These are phyloP conservation scores for Antigone vipio DNA, from an alignment of 2,113 vertebrate species.

Conservation along the genomic window DNA sequence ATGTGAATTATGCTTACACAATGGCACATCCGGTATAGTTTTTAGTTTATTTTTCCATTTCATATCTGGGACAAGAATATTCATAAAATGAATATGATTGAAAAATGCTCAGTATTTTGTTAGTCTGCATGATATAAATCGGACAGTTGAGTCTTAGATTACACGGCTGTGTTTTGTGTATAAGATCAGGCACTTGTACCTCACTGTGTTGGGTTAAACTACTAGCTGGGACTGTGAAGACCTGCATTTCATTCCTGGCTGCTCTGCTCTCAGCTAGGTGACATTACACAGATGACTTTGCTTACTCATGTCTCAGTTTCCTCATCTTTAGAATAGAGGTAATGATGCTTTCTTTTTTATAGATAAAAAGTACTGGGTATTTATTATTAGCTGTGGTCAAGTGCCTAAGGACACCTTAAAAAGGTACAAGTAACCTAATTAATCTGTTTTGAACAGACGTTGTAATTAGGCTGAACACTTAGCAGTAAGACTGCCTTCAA, in stretches of 20 bases:
- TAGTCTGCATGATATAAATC: not conserved
- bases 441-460: slow-evolving; percentile 38
- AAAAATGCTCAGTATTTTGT: not conserved
- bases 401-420: slow-evolving; percentile 49
- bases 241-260: not conserved
- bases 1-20: not conserved
- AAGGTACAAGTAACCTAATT: slow-evolving; percentile 62
- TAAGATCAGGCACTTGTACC: not conserved
- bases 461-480: slow-evolving; percentile 53
- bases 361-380: not conserved
- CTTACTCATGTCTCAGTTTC: slow-evolving; percentile 7
- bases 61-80: not conserved
- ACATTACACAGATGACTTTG: slow-evolving; percentile 38
- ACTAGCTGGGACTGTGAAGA: not conserved
- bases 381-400: slow-evolving; percentile 59
- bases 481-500: not conserved
- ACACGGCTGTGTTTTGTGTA: not conserved
- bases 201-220: not conserved
- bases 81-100: not conserved
- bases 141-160: not conserved
- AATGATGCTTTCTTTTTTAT: not conserved
- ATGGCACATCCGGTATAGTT: not conserved
- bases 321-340: not conserved
- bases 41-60: not conserved
- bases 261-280: not conserved